Base-by-base conservation (phyloP, 2,888 invertebrate genomes). In the Cataglyphis rosenhaueri region DNA sequence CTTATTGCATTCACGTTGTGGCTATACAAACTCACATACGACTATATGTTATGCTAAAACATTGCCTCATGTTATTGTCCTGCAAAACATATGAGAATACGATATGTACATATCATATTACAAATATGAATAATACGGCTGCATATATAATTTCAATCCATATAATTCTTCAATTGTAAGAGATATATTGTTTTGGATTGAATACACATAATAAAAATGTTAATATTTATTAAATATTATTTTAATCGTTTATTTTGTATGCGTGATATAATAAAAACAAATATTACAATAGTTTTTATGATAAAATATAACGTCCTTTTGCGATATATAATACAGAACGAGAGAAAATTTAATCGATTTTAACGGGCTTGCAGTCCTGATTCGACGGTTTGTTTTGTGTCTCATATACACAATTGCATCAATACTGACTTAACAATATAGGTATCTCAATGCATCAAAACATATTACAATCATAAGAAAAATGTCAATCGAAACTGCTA, bases 1-100 rank as follows among this genome's bases (percentile, higher is more conserved):
- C 32, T 70, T 79, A 79, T 79, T 79, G 10, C 71, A 65, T 66
- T 76, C 55, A 1, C 68, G 21, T 41, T 62, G 18, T 62, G 18
- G n/a, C 25, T 73, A n/a, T 81, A 59, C 59, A 59, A 12, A 2
- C 21, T 21, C 12, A 12, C 18, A 70, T 68, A 8, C 1, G 5
- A 0, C 32, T 70, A 18, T 21, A 70, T 55, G 66, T 41, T 66
- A 65, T 66, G 2, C 38, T 66, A 29, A 25, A 75, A 15, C 38
- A 8, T 75, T 64, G 10, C 18, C 5, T 68, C 21, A 15, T 10
- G 5, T 48, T 32, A 78, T 70, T 70, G 25, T 70, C 18, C 2
- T n/a, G 18, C 8, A 61, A 15, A 74, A 64, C 9, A 35, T 52
- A 66, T 6, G 15, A 18, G 18, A 6, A 55, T 64, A 41, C 3